Evolutionary conservation across 2,113 vertebrate genomes (phyloP).

Genomic region (Callaeas wilsoni): DNA sequence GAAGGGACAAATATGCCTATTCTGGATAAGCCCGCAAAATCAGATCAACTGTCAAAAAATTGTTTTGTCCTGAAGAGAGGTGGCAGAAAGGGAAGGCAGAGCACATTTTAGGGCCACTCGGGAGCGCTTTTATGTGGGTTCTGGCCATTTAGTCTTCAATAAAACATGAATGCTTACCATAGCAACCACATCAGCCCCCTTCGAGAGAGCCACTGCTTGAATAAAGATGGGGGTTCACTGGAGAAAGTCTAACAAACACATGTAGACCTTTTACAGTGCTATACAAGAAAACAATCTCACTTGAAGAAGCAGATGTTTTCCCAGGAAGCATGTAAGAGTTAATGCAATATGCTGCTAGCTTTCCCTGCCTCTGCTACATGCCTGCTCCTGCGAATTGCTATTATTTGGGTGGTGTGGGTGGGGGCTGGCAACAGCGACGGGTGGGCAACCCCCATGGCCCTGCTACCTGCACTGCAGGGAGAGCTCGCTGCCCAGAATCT

Average conservation of each 20-base stretch:
- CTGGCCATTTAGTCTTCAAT: slow-evolving; percentile 63
- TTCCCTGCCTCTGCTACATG: not conserved
- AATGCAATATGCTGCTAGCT: not conserved
- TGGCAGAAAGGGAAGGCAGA: not conserved
- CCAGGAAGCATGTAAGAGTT: not conserved
- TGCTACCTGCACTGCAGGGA: not conserved
- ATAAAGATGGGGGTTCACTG: slow-evolving; percentile 24
- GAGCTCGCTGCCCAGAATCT: fast-evolving
- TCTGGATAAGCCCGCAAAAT: not conserved
- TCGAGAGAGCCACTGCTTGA: not conserved
- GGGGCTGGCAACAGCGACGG: fast-evolving
- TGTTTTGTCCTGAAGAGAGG: not conserved
- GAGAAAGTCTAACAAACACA: slow-evolving; percentile 12
- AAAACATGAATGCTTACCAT: slow-evolving; percentile 68
- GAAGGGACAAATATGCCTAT: not conserved
- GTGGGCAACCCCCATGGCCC: not conserved
- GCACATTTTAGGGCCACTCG: not conserved
- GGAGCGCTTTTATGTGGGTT: slow-evolving; percentile 43
- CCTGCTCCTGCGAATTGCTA: not conserved
- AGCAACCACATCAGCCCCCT: slow-evolving; percentile 59
- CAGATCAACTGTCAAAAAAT: not conserved
- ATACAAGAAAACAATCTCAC: slow-evolving; percentile 21
- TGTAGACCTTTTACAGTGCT: not conserved
- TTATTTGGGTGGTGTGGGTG: not conserved
- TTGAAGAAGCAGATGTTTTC: slow-evolving; percentile 40